Conservation (phyloP, 2,888 invertebrate genomes). For the Chydorus sphaericus region DNA sequence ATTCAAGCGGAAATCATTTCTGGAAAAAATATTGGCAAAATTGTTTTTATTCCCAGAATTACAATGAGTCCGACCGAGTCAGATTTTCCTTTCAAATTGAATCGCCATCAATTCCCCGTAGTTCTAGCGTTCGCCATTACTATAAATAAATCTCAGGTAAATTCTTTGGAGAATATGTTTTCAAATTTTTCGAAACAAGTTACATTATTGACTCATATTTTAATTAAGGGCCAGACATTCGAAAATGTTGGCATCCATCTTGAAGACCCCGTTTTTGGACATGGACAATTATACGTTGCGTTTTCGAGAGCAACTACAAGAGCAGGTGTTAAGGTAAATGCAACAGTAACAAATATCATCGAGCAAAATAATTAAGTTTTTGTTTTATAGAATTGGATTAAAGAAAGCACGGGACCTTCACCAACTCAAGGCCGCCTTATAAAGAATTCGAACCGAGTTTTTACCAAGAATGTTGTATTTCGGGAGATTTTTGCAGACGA, state of each 20-base stretch:
- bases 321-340: neutral
- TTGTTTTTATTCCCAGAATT: constrained; percentile 19
- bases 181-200: too few species aligned
- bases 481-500: neutral
- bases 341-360: too few species aligned
- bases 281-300: neutral
- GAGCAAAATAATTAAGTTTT: too few species aligned
- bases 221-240: neutral
- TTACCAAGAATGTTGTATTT: neutral
- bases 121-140: neutral
- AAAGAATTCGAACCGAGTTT: too few species aligned
- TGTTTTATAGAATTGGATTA: too few species aligned
- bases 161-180: too few species aligned
- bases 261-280: neutral
- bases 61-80: neutral
- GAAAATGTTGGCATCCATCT: neutral
- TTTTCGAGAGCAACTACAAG: neutral
- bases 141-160: neutral
- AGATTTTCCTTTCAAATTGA: neutral
- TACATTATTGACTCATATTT: too few species aligned
- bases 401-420: too few species aligned
- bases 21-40: constrained; percentile 14
- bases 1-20: constrained; percentile 13
- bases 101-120: neutral
- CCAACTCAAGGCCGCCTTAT: too few species aligned